Base-by-base conservation (phyloP, 30 jellyfish, hydroid and myxozoan species). In the Rhopilema esculentum region DNA sequence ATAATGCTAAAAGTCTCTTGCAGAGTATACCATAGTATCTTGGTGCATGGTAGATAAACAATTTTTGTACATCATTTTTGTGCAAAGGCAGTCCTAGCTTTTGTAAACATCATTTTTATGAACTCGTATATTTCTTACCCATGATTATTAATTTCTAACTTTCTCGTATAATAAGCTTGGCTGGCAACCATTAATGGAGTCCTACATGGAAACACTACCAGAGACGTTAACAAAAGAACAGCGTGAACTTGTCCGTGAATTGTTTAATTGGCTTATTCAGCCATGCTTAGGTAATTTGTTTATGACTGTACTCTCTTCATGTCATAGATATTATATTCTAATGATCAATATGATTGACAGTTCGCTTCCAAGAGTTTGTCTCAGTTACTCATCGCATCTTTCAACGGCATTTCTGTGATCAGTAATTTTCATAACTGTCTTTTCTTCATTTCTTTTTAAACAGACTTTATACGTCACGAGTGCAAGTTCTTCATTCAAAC, bases 161-260 rank as follows among this genome's bases (percentile, higher is more conserved):
- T 2, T 40, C 12, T 74, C 80, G 16, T 69, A 16, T 53, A 8
- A 21, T 12, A 2, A 95, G 99, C 99, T 95, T 82, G 99, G 99
- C 22, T 95, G 99, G 99, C 84, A 86, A 26, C 99, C 99, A 0
- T 78, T 95, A 0, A 91, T 95, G 99, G 93, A 78, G 40, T 95
- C 99, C 0, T 95, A 95, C 88, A 48, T 95, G 94, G 91, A 75
- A 19, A 78, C 92, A 12, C 87, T 95, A 21, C 82, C 96, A 63
- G 98, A 95, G 33, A 62, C 84, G 23, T 83, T 95, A 49, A 79
- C 97, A 29, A 88, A 82, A 75, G 99, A 95, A n/a, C 99, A 95
- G 62, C 66, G 69, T 27, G 97, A 95, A 25, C 77, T 90, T 19
- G 91, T 95, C 26, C 89, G 79, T 1, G 98, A 95, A 19, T 70